Evolutionary conservation across 1,140 invertebrate species (phyloP), one percentile per base, ranked within the genome.

Genomic region (Drosophila oshimai): DNA sequence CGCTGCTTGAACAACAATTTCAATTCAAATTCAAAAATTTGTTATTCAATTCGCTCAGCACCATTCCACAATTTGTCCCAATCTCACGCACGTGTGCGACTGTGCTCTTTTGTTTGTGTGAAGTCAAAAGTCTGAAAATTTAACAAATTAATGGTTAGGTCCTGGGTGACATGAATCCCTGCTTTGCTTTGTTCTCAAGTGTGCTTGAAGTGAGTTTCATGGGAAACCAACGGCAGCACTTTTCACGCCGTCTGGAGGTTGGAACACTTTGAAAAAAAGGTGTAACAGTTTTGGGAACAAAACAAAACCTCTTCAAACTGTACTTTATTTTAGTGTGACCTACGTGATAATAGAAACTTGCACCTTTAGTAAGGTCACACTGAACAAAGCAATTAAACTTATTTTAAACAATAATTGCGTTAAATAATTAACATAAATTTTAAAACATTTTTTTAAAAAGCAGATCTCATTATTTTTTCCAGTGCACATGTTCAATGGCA

Each of bases 61-160:
- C 15, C 22, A 26, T 6, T 10, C 12, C 51, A 0, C 2, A 22
- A 34, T 15, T n/a, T 62, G 29, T 60, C 18, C 6, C 7, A 13
- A 17, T 28, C 26, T 6, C 4, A 33, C 22, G 26, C 50, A 70
- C 64, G 64, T 58, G 41, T 18, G 31, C 47, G 26, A 20, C 12
- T 18, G 9, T 20, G 13, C 53, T 49, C 24, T 15, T 46, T 55
- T 33, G 28, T 46, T 36, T 24, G 51, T 10, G 51, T 29, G 37
- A 55, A 70, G 51, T 70, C 67, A 78, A 67, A 60, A 44, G 74
- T 55, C 49, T 73, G 60, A 53, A 47, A 77, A 73, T 45, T 55
- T 78, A 34, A 41, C 36, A 78, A 73, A 61, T 78, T 67, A 78
- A 73, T 78, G 64, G 60, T 50, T 75, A 34, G 28, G 51, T 36